Conservation (phyloP, 2,113 vertebrate species). For the Lycocorax pyrrhopterus region DNA sequence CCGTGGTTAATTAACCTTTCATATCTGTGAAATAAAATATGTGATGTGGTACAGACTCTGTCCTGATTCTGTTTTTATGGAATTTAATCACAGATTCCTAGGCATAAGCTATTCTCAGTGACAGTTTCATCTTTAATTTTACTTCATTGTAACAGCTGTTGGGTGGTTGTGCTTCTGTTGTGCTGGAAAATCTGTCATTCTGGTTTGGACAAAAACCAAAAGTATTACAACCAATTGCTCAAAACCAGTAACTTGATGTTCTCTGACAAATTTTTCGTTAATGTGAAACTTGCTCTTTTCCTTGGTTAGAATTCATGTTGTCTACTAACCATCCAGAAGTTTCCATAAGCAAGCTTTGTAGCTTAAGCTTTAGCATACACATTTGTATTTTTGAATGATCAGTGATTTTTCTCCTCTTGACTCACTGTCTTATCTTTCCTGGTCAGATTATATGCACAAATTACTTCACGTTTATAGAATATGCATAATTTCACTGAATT, state of each 20-base stretch:
- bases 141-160: neutral
- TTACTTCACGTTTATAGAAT: neutral
- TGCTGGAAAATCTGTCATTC: neutral
- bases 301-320: neutral
- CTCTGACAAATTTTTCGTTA: neutral
- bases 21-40: neutral
- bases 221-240: neutral
- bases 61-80: neutral
- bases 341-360: neutral
- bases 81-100: neutral
- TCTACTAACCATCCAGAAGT: neutral
- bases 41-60: neutral
- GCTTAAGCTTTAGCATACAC: neutral
- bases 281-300: neutral
- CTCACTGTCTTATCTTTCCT: neutral
- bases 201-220: neutral
- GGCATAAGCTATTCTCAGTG: neutral
- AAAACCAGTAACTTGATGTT: neutral
- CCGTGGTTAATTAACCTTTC: neutral
- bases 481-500: neutral
- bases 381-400: neutral
- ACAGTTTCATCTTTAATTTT: neutral
- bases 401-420: neutral
- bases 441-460: neutral
- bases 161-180: neutral